Conservation (phyloP, 1,140 invertebrate genomes). For the Megathymus violae region DNA sequence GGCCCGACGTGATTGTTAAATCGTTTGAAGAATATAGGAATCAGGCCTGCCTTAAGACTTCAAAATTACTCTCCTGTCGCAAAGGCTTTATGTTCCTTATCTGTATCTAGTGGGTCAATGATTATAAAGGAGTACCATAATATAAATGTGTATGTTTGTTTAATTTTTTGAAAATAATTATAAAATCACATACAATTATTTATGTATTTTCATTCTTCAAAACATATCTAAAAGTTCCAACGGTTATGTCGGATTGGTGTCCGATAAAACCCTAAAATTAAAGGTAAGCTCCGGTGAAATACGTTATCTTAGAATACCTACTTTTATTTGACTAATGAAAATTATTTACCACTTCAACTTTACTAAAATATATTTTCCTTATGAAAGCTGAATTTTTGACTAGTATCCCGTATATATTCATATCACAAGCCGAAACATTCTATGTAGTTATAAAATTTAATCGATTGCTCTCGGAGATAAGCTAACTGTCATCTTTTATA, state of each 20-base stretch:
- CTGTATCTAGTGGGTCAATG: not conserved
- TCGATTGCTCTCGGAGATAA: conserved; percentile 18
- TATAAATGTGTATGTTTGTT: too few relatives aligned
- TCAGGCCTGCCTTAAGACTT: conserved; percentile 12
- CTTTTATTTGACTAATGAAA: too few relatives aligned
- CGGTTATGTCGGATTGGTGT: too few relatives aligned
- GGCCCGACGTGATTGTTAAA: conserved; percentile 13
- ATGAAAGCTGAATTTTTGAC: not conserved
- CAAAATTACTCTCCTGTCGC: conserved; percentile 30
- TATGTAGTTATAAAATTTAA: conserved; percentile 27
- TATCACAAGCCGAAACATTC: not conserved
- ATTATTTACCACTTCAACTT: too few relatives aligned
- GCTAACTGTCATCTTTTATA: conserved; percentile 22
- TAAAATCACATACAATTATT: too few relatives aligned
- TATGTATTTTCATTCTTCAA: too few relatives aligned
- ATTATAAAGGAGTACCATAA: not conserved
- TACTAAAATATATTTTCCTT: too few relatives aligned
- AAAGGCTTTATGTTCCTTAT: conserved; percentile 12
- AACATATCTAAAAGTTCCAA: too few relatives aligned
- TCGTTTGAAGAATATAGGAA: conserved; percentile 21
- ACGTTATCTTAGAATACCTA: too few relatives aligned
- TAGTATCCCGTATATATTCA: not conserved
- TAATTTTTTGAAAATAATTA: too few relatives aligned
- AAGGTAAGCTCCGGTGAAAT: too few relatives aligned
- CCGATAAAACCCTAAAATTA: too few relatives aligned